Evolutionary conservation across 1,140 invertebrate genomes (phyloP), one percentile per base, ranked within the genome.

Genomic region (Pogonomyrmex californicus): DNA sequence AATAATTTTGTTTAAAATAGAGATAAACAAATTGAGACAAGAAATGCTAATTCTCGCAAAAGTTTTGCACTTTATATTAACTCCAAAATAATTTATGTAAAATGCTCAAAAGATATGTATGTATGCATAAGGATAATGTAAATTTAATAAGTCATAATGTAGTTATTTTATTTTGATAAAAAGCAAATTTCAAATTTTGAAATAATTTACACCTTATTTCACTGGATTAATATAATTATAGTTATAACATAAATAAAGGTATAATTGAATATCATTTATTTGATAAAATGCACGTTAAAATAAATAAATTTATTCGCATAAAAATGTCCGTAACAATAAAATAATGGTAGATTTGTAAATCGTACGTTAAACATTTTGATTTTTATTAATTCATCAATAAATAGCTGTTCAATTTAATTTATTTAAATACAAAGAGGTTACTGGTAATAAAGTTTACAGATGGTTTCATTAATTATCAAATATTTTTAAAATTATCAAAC

Each of bases 291-390:
- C 47, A 4, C 30, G 2, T 62, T 17, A 65, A 36, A 36, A 23
- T 47, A 49, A 78, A 38, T 49, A 6, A 78, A 0, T 41, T 77
- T 36, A 41, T 14, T n/a, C 23, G 1, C 2, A 6, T 44, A 10
- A 44, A 60, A 75, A 75, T 36, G 33, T 12, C 38, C 23, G 14
- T 30, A 2, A 62, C 36, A 68, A 54, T 56, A 7, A 79, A 12
- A 66, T 66, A 54, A 66, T 66, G 23, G 23, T 23, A 17, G n/a
- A 41, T 30, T 77, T 47, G 47, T n/a, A 78, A 62, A 36, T 49
- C 23, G 23, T 51, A 54, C n/a, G 41, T 49, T 14, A 12, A 4
- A 66, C 1, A 54, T 68, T 66, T 79, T 63, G 23, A n/a, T 79
- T 66, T n/a, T 23, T 23, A 23, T 23, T 58, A 17, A 10, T 77